These are phyloP conservation scores for Pristis pectinata DNA, from an alignment of 2,797 vertebrate genomes.

Conservation along the genomic window DNA sequence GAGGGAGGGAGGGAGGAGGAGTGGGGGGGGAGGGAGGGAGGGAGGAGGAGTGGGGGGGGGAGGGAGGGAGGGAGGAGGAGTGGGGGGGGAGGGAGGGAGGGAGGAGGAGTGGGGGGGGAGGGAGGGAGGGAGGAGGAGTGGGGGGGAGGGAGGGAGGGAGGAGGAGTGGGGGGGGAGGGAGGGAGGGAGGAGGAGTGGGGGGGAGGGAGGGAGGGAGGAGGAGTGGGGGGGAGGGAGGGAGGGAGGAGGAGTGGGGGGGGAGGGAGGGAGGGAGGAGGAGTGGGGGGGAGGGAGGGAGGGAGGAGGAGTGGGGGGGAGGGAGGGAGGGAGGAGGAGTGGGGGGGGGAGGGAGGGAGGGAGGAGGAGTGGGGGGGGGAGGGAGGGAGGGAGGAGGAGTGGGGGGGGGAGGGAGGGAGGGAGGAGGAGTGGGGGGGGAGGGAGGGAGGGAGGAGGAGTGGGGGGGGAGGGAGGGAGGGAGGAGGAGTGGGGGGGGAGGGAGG, in stretches of 20 bases:
- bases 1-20: too few species aligned
- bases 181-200: background rate
- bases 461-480: constrained; percentile 38
- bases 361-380: too few species aligned
- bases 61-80: constrained; percentile 13
- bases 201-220: constrained; percentile 37
- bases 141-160: too few species aligned
- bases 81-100: too few species aligned
- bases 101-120: constrained; percentile 39
- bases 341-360: constrained; percentile 37
- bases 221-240: too few species aligned
- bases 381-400: constrained; percentile 41
- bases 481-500: constrained; percentile 41
- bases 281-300: too few species aligned
- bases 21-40: too few species aligned
- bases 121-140: too few species aligned
- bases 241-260: constrained; percentile 41
- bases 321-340: background rate
- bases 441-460: background rate
- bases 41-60: constrained; percentile 37
- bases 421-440: too few species aligned
- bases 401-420: background rate
- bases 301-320: too few species aligned
- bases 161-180: too few species aligned
- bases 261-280: too few species aligned